Evolutionary conservation across 2,113 vertebrate genomes (phyloP), one percentile per base, ranked within the genome.

Genomic region (Edolisoma coerulescens): DNA sequence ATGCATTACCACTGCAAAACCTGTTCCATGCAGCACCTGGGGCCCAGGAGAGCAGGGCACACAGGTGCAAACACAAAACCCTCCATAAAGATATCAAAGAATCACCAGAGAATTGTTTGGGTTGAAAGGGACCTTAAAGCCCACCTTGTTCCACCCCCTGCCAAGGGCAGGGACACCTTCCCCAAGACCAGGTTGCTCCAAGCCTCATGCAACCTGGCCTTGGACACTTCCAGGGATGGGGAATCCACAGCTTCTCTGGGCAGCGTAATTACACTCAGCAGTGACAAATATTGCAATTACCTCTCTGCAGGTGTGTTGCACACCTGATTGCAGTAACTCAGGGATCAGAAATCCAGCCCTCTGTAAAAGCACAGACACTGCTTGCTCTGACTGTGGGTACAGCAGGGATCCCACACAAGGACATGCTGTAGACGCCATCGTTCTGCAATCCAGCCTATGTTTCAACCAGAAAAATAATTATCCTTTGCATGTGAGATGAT

Each of bases 391-490:
- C 26, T 39, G 24, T 9, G 8, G 49, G 12, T 41, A 8, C 3
- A 0, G 76, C 37, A 61, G 13, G 14, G n/a, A 60, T 54, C 27
- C 45, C 37, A 54, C 45, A 42, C 27, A 57, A 39, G 74, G 86
- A 64, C 33, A 16, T 27, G 22, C 71, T 21, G 52, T 2, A 37
- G 26, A 19, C 21, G 63, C 44, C 69, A 89, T 68, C 0, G 0
- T 63, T 67, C 79, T 59, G 64, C 80, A 91, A 89, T 44, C 71
- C 47, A 41, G 11, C 18, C 56, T n/a, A 54, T 81, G 86, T 61
- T 94, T 78, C 86, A 89, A 53, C 13, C 52, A 88, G 56, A 73
- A 87, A 65, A 96, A 87, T 78, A 90, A 96, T 93, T 64, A 64
- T 81, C 79, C 11, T 78, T 78, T 71, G 68, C 69, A 60, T 75